Percentiles rank a stretch among this genome's conserved stretches.
phyloP scores from a whole-genome alignment of 2,797 vertebrate genomes.

The Chelon labrosus region DNA sequence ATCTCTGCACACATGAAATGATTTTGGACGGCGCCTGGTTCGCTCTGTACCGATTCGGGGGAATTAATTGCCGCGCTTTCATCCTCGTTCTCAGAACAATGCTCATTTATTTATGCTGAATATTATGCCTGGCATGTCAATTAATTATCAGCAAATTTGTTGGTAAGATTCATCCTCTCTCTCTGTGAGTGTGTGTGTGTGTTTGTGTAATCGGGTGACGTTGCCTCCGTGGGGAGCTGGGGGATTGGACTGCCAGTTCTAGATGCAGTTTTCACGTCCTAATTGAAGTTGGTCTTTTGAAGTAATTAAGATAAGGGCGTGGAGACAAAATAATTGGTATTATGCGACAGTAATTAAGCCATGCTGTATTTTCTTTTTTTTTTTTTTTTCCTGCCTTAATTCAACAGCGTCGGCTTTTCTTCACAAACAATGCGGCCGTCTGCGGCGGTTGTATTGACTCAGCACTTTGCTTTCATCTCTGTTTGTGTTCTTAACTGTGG shows the following conservation, averaged over 20 bases:
- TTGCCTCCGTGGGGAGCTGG: conserved; percentile 70
- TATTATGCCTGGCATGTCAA: conserved; percentile 78
- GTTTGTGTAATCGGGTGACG: conserved; percentile 73
- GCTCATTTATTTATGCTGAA: conserved; percentile 78
- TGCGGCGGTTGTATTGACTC: conserved; percentile 68
- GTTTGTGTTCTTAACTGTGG: conserved; percentile 51
- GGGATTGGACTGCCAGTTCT: conserved; percentile 73
- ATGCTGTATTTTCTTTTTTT: conserved; percentile 51
- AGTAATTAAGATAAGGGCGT: conserved; percentile 87
- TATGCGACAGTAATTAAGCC: conserved; percentile 86
- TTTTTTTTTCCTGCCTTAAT: conserved; percentile 58
- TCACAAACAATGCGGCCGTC: conserved; percentile 75
- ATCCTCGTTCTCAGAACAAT: conserved; percentile 73
- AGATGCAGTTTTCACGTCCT: conserved; percentile 81
- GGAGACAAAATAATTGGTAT: conserved; percentile 87
- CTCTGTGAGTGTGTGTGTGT: conserved; percentile 41
- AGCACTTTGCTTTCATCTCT: conserved; percentile 71
- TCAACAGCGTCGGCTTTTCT: conserved; percentile 73
- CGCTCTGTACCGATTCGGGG: conserved; percentile 46
- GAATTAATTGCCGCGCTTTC: conserved; percentile 73
- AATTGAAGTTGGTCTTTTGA: conserved; percentile 88
- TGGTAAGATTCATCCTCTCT: conserved; percentile 65
- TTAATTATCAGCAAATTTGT: conserved; percentile 81
- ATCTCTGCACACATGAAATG: conserved; percentile 50
- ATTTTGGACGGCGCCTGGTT: conserved; percentile 37